Percentiles rank a stretch among this genome's conserved stretches.
Conservation (phyloP, 2,797 vertebrate species). For the Falco columbarius region DNA sequence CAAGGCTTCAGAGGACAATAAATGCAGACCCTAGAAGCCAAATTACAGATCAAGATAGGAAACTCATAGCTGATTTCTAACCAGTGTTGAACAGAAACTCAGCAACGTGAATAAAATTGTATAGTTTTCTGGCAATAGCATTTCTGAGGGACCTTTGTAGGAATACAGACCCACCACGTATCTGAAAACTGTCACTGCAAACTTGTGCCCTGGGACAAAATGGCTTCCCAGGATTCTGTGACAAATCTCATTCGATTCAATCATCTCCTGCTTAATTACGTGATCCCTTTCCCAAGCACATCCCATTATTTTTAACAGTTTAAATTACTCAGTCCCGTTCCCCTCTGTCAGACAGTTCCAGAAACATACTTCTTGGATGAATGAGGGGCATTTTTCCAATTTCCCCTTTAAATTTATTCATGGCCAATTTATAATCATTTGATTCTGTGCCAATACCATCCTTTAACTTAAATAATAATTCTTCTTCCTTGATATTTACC, state of each 20-base stretch:
- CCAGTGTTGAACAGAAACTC: not conserved
- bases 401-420: conserved; percentile 40
- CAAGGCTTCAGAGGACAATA: not conserved
- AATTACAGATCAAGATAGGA: not conserved
- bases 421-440: conserved; percentile 18
- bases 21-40: not conserved
- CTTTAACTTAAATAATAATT: conserved; percentile 38
- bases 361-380: not conserved
- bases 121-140: not conserved
- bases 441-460: conserved; percentile 43
- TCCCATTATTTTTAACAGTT: not conserved
- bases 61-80: not conserved
- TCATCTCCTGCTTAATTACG: not conserved
- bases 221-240: not conserved
- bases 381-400: not conserved
- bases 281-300: not conserved
- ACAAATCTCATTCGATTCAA: not conserved
- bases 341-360: not conserved
- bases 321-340: not conserved
- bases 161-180: not conserved
- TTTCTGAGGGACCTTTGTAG: not conserved
- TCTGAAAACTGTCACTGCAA: not conserved
- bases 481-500: conserved; percentile 53
- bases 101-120: not conserved
- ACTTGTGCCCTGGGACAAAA: not conserved